Percentiles rank a stretch among this genome's conserved stretches.
phyloP scores from a whole-genome alignment of 2,888 invertebrate genomes.

The Caenorhabditis parvicauda region DNA sequence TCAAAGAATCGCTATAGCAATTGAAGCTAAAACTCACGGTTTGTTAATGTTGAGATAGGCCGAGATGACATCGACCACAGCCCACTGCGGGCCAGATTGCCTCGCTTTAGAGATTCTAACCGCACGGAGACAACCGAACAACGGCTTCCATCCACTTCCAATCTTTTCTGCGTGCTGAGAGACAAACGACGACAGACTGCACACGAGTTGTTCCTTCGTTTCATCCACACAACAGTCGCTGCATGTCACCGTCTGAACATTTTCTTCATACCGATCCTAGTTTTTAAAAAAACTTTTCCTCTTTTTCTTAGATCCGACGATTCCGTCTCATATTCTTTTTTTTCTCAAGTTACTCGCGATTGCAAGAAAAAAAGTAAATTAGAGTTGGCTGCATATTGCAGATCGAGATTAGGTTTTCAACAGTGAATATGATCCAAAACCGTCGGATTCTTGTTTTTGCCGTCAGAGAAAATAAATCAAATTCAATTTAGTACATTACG shows the following conservation, averaged over 20 bases:
- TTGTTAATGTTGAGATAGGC: constrained; percentile 90
- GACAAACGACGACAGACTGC: constrained; percentile 91
- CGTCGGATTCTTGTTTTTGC: too few species aligned
- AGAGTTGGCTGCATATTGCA: too few species aligned
- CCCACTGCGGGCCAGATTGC: constrained; percentile 56
- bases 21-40: constrained; percentile 75
- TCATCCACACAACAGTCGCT: constrained; percentile 88
- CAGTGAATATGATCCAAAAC: neutral
- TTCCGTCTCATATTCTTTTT: too few species aligned
- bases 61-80: constrained; percentile 80
- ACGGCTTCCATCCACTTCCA: constrained; percentile 75
- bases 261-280: neutral
- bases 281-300: too few species aligned
- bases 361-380: neutral
- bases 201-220: constrained; percentile 86
- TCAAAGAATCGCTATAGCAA: constrained; percentile 74
- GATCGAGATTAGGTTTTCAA: too few species aligned
- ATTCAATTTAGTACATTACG: too few species aligned
- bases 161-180: constrained; percentile 73
- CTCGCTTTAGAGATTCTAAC: constrained; percentile 67
- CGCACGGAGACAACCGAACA: constrained; percentile 88
- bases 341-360: neutral
- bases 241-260: constrained; percentile 66
- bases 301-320: neutral
- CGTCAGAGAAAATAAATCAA: too few species aligned